Conservation (phyloP, 2,797 vertebrate species). For the Pseudopleuronectes americanus region DNA sequence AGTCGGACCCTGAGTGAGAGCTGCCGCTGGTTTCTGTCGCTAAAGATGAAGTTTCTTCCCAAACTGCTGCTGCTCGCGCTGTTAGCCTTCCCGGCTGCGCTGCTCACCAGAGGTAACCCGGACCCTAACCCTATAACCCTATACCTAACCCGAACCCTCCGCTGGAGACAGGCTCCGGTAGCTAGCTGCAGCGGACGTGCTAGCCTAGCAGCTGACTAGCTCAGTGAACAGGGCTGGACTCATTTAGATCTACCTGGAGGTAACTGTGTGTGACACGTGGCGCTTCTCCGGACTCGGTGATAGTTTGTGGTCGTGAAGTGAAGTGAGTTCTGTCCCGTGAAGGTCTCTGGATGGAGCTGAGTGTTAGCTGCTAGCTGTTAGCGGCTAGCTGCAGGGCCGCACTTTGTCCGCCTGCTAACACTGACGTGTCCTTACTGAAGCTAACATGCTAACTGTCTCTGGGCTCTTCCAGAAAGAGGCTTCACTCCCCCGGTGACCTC, state of each 20-base stretch:
- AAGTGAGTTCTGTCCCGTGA: too few species aligned
- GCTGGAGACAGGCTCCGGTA: accelerated
- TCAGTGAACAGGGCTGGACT: conserved; percentile 26
- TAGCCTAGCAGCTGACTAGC: conserved; percentile 57
- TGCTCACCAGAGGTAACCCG: conserved; percentile 72
- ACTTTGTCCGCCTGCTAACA: conserved; percentile 47
- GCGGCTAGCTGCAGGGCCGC: too few species aligned
- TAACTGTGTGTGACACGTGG: accelerated
- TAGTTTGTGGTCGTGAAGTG: too few species aligned
- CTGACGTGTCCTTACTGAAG: conserved; percentile 83
- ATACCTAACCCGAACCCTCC: too few species aligned
- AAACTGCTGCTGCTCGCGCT: conserved; percentile 79
- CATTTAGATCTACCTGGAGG: not conserved
- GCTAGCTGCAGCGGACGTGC: accelerated
- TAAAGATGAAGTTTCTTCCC: conserved; percentile 73
- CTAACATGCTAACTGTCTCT: not conserved
- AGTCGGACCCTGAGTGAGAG: too few species aligned
- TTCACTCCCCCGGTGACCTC: too few species aligned
- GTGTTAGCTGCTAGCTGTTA: not conserved
- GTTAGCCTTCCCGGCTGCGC: conserved; percentile 75
- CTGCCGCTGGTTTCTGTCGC: too few species aligned
- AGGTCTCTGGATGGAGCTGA: too few species aligned
- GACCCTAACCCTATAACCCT: too few species aligned
- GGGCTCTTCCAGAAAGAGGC: not conserved
- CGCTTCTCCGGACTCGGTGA: too few species aligned